These are phyloP conservation scores for Bicyclus anynana DNA, from an alignment of 1,140 invertebrate genomes.

Conservation along the genomic window DNA sequence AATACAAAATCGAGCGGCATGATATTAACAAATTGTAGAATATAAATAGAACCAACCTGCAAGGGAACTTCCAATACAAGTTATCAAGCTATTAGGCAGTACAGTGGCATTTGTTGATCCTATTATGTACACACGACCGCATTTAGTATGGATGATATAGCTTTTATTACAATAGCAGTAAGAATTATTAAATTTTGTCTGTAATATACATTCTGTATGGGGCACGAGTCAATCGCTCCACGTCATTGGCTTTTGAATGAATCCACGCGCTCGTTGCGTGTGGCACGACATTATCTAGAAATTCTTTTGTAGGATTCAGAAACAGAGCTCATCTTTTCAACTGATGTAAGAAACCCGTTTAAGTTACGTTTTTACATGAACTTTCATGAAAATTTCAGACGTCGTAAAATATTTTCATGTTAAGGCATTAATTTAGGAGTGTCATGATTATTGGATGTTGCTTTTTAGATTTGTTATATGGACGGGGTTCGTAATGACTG, in stretches of 20 bases:
- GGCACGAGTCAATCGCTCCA: constrained; percentile 47
- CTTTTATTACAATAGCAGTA: background rate
- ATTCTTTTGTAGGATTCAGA: constrained; percentile 8
- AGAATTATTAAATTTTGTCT: background rate
- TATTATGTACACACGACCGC: constrained; percentile 24
- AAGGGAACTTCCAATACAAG: constrained; percentile 6
- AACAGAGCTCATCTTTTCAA: constrained; percentile 2
- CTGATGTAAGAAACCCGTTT: too few relatives aligned
- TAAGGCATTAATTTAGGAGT: too few relatives aligned
- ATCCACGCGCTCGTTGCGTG: constrained; percentile 56
- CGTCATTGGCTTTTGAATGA: constrained; percentile 64
- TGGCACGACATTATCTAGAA: constrained; percentile 43
- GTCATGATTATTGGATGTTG: too few relatives aligned
- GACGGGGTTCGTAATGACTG: too few relatives aligned
- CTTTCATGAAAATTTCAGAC: too few relatives aligned
- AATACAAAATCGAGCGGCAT: background rate
- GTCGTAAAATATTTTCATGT: too few relatives aligned
- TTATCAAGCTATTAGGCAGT: constrained; percentile 17
- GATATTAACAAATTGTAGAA: constrained; percentile 5
- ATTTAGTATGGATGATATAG: background rate
- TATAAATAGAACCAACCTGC: constrained; percentile 16
- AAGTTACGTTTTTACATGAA: too few relatives aligned
- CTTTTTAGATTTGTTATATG: too few relatives aligned
- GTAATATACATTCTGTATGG: background rate
- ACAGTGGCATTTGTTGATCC: constrained; percentile 29